Evolutionary conservation across 2,888 invertebrate species (phyloP), one percentile per base, ranked within the genome.

Genomic region (Heliconius cydno): DNA sequence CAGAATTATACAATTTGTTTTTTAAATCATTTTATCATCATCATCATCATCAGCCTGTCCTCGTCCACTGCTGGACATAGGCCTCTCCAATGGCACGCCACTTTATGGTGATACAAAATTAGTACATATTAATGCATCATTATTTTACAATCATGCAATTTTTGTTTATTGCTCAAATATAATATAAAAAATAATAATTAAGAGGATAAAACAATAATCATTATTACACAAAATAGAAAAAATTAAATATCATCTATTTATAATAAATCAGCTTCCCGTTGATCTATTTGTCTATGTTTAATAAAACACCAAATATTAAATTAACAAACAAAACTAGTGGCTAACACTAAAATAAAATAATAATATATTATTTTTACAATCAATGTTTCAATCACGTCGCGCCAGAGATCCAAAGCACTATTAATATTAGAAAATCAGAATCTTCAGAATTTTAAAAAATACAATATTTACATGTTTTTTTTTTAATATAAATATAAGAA

Each of bases 401-500:
- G 28, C 30, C 25, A n/a, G 52, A 70, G 28, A 67, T 30, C 57
- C 72, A 57, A 66, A 72, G 22, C 52, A 66, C 30, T 73, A 38
- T n/a, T 66, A 46, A 13, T 73, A 52, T 57, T 25, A 67, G 30
- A 30, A 72, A 85, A 83, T 46, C 85, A 90, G 88, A 87, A 86
- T 82, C 88, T 90, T 90, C 90, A 85, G 86, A 80, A 88, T 88
- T 84, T 88, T 89, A 89, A 13, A 30, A 57, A 90, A 89, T 90
- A 90, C 90, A 88, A 88, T 92, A 92, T 91, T 91, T 92, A 92
- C 91, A 92, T 7, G 30, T 41, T 38, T 63, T 41, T 13, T 38
- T 13, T 38, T 19, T 2, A 13, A 46, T 71, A 72, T 72, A 30
- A 57, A 28, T 25, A 72, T 72, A 30, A 13, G 2, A 38, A 34